phyloP scores from a whole-genome alignment of 2,113 vertebrate genomes.

The Eubucco bourcierii region DNA sequence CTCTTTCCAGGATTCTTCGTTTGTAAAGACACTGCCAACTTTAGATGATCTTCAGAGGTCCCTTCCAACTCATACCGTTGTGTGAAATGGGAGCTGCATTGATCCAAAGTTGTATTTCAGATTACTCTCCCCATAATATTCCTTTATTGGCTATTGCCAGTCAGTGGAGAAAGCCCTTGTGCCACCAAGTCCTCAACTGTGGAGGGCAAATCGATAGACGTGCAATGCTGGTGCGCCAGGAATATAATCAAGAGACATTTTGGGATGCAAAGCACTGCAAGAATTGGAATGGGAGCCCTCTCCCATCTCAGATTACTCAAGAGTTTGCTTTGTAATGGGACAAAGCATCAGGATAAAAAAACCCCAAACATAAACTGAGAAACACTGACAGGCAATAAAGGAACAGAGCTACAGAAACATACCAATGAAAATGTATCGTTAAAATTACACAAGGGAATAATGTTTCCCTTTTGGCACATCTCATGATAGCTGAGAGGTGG shows the following conservation, averaged over 20 bases:
- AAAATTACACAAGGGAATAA: neutral
- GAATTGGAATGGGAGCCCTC: neutral
- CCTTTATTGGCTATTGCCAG: neutral
- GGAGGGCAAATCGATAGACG: neutral
- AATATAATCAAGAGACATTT: neutral
- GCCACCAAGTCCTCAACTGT: neutral
- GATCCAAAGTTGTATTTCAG: neutral
- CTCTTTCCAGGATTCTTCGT: too few relatives aligned
- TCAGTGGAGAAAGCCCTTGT: neutral
- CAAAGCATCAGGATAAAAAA: neutral
- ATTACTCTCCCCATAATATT: neutral
- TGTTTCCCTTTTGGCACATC: neutral
- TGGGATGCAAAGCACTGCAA: neutral
- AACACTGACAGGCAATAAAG: neutral
- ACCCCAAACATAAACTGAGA: too few relatives aligned
- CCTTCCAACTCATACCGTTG: too few relatives aligned
- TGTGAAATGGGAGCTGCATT: neutral
- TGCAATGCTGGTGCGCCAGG: neutral
- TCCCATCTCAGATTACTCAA: rapidly evolving
- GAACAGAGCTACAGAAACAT: neutral
- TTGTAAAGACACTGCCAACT: too few relatives aligned
- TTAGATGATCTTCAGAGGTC: too few relatives aligned
- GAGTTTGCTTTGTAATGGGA: neutral
- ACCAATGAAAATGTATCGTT: neutral
- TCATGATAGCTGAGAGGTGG: neutral